A percentile compares a stretch with the other conserved stretches of the same genome.
Conservation (phyloP, 2,113 vertebrate species). For the Triplophysa rosa region DNA sequence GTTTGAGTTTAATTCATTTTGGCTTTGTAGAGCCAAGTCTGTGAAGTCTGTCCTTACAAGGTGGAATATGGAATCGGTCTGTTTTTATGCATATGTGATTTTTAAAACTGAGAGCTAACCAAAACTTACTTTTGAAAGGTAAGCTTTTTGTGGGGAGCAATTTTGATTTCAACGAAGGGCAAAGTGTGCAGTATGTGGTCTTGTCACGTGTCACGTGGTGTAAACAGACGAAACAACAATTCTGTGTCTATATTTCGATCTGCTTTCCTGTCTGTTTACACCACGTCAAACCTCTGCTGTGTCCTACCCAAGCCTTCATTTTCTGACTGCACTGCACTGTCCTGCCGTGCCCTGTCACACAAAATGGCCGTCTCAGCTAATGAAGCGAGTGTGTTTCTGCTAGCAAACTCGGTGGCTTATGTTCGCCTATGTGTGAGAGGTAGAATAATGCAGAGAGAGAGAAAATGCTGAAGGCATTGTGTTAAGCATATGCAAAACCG, state of each 20-base stretch:
- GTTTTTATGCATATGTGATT: constrained; percentile 27
- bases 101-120: too few species aligned
- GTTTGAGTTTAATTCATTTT: constrained; percentile 44
- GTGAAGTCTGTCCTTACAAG: constrained; percentile 53
- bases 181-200: too few species aligned
- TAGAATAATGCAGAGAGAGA: constrained; percentile 34
- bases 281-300: constrained; percentile 26
- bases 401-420: constrained; percentile 46
- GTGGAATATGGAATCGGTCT: constrained; percentile 43
- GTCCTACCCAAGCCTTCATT: constrained; percentile 45
- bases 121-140: too few species aligned
- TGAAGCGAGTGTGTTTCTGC: constrained; percentile 35
- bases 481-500: not conserved
- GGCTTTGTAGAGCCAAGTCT: constrained; percentile 53
- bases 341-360: constrained; percentile 45
- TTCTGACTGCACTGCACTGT: constrained; percentile 33
- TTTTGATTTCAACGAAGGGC: too few species aligned
- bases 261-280: constrained; percentile 41
- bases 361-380: constrained; percentile 52
- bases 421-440: constrained; percentile 40
- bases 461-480: not conserved
- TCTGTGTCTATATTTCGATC: constrained; percentile 19
- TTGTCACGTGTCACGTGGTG: not conserved
- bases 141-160: too few species aligned
- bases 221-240: constrained; percentile 19